Base-by-base conservation (phyloP, 2,888 invertebrate genomes). In the Calameuta pallipes region DNA sequence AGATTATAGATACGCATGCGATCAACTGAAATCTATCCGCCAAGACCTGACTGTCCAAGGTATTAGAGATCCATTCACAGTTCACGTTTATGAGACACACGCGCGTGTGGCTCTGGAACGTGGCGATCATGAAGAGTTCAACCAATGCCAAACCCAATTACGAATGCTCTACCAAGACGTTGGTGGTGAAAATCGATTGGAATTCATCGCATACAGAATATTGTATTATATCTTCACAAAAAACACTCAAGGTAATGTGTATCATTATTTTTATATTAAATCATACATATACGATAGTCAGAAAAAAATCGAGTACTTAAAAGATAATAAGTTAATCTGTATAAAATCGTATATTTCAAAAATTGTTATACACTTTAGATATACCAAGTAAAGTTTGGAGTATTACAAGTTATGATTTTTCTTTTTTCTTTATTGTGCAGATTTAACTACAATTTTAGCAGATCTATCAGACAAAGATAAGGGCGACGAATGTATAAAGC, bases 41-140 rank as follows among this genome's bases (percentile, higher is more conserved):
- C 99, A 99, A 93, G 99, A 99, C 94, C 94, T 99, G 87, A 99
- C 99, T 82, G 99, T 99, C 75, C 99, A 99, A 94, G 98, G 99
- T 87, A 94, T 99, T 85, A 93, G 99, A 85, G 97, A 98, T 93
- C 94, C 94, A 83, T 98, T 99, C 90, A 98, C 99, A 77, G 96
- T 99, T n/a, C 95, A 97, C 90, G 99, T 99, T 15, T 99, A 99
- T 93, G 99, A 99, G 93, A 98, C 98, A 4, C 99, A 99, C 93
- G 99, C 99, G 6, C 94, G 99, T 78, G 98, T 99, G 88, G 99
- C 99, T 75, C 94, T 99, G 91, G 99, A 99, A 92, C 98, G 97
- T 92, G 98, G 98, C 76, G 99, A 99, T 91, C 98, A 98, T 91
- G 99, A 98, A 90, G 99, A 99, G 92, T 99, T 99, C 91, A 99